Evolutionary conservation across 1,140 invertebrate species (phyloP), one percentile per base, ranked within the genome.

Genomic region (Zaprionus lachaisei): DNA sequence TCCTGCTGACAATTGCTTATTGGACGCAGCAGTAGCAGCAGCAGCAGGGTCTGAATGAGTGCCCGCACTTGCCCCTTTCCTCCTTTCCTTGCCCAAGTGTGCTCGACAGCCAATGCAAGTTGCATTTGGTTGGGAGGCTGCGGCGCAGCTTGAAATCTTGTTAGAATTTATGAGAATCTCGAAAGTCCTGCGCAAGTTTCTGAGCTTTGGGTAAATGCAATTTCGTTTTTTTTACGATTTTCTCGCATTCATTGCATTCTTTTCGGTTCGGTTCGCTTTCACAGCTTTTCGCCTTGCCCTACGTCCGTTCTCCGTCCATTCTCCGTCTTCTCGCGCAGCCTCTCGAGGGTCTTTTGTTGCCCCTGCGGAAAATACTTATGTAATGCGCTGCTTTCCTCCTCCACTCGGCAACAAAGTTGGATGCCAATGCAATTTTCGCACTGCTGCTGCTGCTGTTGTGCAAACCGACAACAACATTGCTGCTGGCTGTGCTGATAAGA

Each of bases 151-250:
- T 81, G 84, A 89, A 89, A 91, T 90, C 85, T 89, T 89, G 85
- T 89, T 89, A 89, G 85, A 89, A 89, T 90, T 89, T 89, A 89
- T 85, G 89, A 90, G 85, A 89, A 85, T 89, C 79, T 79, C 85
- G 31, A 84, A 89, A 89, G 85, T 89, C 85, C 81, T 90, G 85
- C 85, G 85, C 85, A 90, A 89, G 81, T 89, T 87, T 68, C 74
- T 77, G 75, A 75, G 85, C 85, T 91, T 90, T 89, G 79, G 85
- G 78, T 76, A 77, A 75, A 89, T 90, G 85, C 85, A 89, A 89
- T 89, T 89, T 89, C 17, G 68, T 70, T 81, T 81, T 83, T 84
- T 89, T 89, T 89, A 89, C 82, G 85, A 89, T 90, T 73, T 66
- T 41, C 57, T 67, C 64, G 49, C 75, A 68, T 77, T 83, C 68